Percentiles rank a stretch among this genome's conserved stretches.
Evolutionary conservation across 1,140 invertebrate species (phyloP).

Genomic region (Pomacea maculata): DNA sequence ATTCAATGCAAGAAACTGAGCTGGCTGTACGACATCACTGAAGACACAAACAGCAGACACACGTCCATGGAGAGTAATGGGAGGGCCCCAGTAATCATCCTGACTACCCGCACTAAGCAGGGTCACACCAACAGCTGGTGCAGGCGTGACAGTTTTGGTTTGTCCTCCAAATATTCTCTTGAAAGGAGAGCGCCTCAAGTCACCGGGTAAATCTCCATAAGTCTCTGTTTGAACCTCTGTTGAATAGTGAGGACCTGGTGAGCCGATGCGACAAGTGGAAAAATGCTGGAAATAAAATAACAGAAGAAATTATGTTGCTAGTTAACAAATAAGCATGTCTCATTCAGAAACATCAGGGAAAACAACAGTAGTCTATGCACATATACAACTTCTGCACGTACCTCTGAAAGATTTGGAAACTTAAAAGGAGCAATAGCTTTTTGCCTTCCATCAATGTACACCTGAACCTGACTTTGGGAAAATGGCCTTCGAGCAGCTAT

Average conservation of each 20-base stretch:
- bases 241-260: slow-evolving; percentile 34
- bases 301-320: neutral
- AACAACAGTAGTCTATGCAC: slow-evolving; percentile 1
- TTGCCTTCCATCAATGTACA: slow-evolving; percentile 73
- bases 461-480: slow-evolving; percentile 71
- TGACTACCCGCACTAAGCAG: slow-evolving; percentile 68
- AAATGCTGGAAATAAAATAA: slow-evolving; percentile 65
- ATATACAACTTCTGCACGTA: slow-evolving; percentile 48
- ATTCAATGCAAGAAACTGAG: slow-evolving; percentile 64
- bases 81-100: slow-evolving; percentile 69
- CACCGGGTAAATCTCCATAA: slow-evolving; percentile 18
- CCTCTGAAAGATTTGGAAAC: slow-evolving; percentile 71
- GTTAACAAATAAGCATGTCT: neutral
- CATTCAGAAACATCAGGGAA: slow-evolving; percentile 55
- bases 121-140: slow-evolving; percentile 47
- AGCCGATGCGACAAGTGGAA: slow-evolving; percentile 67
- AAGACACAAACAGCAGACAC: slow-evolving; percentile 69
- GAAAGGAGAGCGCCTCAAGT: slow-evolving; percentile 20
- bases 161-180: slow-evolving; percentile 28
- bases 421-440: slow-evolving; percentile 70
- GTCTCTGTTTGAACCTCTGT: slow-evolving; percentile 25
- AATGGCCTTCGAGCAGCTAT: slow-evolving; percentile 72
- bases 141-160: slow-evolving; percentile 30
- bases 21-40: slow-evolving; percentile 64
- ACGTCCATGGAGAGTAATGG: slow-evolving; percentile 68